Evolutionary conservation across 2,797 vertebrate genomes (phyloP).

Genomic region (Philypnodon macrostomus): DNA sequence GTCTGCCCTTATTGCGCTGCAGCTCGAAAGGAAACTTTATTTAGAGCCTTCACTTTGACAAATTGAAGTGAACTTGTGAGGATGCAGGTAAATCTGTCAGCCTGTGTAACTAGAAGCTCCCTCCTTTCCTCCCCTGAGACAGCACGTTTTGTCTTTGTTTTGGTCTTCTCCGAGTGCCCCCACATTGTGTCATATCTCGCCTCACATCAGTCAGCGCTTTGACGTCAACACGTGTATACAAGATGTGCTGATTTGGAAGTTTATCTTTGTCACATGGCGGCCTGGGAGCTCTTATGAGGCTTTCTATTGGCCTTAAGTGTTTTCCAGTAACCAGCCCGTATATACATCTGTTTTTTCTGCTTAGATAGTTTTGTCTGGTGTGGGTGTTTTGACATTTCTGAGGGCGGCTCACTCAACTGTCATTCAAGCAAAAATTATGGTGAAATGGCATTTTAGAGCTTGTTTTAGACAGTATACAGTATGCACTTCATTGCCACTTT

Average conservation of each 20-base stretch:
- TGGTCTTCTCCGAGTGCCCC: conserved; percentile 27
- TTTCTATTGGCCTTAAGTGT: conserved; percentile 1
- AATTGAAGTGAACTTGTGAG: conserved; percentile 8
- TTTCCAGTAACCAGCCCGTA: background rate
- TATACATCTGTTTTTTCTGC: background rate
- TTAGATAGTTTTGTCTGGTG: background rate
- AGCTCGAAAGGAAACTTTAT: conserved; percentile 12
- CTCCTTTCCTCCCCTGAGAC: conserved; percentile 6
- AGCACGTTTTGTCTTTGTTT: conserved; percentile 43
- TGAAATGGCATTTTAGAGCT: background rate
- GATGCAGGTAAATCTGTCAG: conserved; percentile 21
- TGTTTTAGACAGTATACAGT: background rate
- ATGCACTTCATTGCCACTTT: too few species aligned
- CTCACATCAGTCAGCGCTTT: conserved; percentile 43
- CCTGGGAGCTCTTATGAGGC: background rate
- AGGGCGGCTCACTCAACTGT: background rate
- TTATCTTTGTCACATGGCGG: conserved; percentile 24
- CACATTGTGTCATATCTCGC: conserved; percentile 35
- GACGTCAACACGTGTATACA: conserved; percentile 46
- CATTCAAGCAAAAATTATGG: conserved; percentile 3
- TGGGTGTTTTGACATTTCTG: conserved; percentile 14
- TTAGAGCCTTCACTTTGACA: conserved; percentile 22
- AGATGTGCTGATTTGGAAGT: conserved; percentile 44
- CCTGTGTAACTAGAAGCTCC: conserved; percentile 24
- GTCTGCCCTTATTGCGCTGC: conserved; percentile 18